Conservation (phyloP, 2,113 vertebrate genomes). For the Heterocephalus glaber region DNA sequence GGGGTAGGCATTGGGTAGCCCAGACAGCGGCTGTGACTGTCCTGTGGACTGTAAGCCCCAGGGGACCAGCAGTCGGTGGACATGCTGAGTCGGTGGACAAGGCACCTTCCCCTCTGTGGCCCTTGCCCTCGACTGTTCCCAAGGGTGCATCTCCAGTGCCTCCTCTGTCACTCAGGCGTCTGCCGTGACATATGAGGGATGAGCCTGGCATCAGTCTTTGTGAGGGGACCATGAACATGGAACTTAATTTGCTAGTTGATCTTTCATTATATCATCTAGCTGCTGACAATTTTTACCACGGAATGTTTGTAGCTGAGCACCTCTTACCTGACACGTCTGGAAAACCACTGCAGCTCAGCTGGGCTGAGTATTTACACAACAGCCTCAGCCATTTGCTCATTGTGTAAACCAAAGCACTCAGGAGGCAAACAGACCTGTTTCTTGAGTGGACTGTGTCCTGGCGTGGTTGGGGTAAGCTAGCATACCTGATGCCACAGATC, state of each 20-base stretch:
- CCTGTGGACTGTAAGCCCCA: background rate
- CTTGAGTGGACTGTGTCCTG: background rate
- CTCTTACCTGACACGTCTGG: background rate
- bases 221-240: background rate
- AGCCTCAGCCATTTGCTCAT: background rate
- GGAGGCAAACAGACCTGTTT: background rate
- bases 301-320: background rate
- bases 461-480: background rate
- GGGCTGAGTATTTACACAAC: background rate
- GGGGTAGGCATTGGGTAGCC: background rate
- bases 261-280: background rate
- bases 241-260: background rate
- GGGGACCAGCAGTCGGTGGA: background rate
- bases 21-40: background rate
- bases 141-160: background rate
- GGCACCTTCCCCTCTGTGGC: background rate
- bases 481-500: background rate
- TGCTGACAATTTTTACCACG: conserved; percentile 27
- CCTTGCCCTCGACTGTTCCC: background rate
- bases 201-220: background rate
- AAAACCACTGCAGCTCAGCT: background rate
- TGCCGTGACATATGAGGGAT: background rate
- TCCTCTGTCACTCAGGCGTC: fast-evolving
- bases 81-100: background rate
- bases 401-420: background rate